Conservation (phyloP, 2,113 vertebrate genomes). For the Tretioscincus oriximinensis region DNA sequence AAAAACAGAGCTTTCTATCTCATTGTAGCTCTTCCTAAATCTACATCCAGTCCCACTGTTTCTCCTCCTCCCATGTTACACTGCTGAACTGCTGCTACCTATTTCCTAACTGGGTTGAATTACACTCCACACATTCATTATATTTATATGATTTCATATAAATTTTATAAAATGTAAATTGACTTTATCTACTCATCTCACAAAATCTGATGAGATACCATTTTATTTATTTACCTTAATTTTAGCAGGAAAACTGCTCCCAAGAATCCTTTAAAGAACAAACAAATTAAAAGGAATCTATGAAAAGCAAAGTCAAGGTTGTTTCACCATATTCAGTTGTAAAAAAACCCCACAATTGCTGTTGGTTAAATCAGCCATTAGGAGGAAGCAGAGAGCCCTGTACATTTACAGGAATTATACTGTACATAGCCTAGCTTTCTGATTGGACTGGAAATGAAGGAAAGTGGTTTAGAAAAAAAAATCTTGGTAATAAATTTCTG, state of each 20-base stretch:
- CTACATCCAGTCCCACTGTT: neutral
- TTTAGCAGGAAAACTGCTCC: no score
- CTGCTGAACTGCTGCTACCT: neutral
- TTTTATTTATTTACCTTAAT: no score
- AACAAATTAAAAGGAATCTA: neutral
- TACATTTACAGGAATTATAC: slow-evolving; percentile 50
- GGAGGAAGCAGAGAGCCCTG: slow-evolving; percentile 82
- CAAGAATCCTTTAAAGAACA: neutral
- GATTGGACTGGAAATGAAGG: slow-evolving; percentile 11
- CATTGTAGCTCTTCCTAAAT: neutral
- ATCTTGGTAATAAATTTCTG: slow-evolving; percentile 20
- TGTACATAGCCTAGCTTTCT: slow-evolving; percentile 44
- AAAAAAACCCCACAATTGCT: slow-evolving; percentile 61
- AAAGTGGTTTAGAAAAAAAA: slow-evolving; percentile 10
- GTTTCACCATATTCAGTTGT: neutral
- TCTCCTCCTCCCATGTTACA: neutral
- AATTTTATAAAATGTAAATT: no score
- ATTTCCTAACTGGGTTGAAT: neutral
- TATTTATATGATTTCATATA: neutral
- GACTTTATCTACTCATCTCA: neutral
- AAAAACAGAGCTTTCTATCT: neutral
- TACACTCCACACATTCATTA: neutral
- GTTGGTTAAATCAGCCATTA: slow-evolving; percentile 76
- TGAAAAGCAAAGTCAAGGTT: neutral
- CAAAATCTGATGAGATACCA: neutral